Evolutionary conservation across 2,888 invertebrate genomes (phyloP).

Genomic region (Ypsolopha sequella): DNA sequence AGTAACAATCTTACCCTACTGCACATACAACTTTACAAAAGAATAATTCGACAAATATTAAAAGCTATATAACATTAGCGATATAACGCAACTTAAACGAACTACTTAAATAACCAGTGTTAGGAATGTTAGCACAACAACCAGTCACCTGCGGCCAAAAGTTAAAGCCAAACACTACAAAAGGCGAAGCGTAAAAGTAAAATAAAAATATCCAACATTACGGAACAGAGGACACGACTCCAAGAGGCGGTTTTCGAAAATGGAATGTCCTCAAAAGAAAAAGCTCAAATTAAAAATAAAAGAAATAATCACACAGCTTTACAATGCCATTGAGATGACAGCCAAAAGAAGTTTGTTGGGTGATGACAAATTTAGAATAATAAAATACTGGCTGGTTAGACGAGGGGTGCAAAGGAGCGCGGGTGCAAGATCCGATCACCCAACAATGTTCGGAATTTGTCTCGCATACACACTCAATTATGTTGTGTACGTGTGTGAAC

Average conservation of each 20-base stretch:
- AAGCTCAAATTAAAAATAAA: slow-evolving; percentile 49
- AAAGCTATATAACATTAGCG: slow-evolving; percentile 43
- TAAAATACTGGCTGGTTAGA: not conserved
- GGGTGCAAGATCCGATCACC: slow-evolving; percentile 55
- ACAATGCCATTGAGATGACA: slow-evolving; percentile 53
- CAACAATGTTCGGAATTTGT: slow-evolving; percentile 42
- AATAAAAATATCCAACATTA: slow-evolving; percentile 56
- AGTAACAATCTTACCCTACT: not conserved
- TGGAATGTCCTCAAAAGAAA: slow-evolving; percentile 15
- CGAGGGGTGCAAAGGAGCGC: slow-evolving; percentile 26
- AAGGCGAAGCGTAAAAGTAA: slow-evolving; percentile 63
- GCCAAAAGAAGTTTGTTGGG: slow-evolving; percentile 57
- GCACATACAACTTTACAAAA: slow-evolving; percentile 13
- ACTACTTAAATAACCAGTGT: slow-evolving; percentile 37
- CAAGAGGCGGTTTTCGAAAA: slow-evolving; percentile 46
- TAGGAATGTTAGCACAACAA: slow-evolving; percentile 66
- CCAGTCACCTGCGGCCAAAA: slow-evolving; percentile 57
- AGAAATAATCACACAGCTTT: slow-evolving; percentile 58
- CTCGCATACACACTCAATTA: slow-evolving; percentile 59
- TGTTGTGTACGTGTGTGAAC: slow-evolving; percentile 10
- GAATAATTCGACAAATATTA: slow-evolving; percentile 14
- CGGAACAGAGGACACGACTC: slow-evolving; percentile 65
- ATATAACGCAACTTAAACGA: slow-evolving; percentile 51
- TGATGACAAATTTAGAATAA: slow-evolving; percentile 35
- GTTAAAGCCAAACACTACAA: slow-evolving; percentile 64